phyloP scores from a whole-genome alignment of 2,113 vertebrate genomes.

The Poeciliopsis turrubarensis region DNA sequence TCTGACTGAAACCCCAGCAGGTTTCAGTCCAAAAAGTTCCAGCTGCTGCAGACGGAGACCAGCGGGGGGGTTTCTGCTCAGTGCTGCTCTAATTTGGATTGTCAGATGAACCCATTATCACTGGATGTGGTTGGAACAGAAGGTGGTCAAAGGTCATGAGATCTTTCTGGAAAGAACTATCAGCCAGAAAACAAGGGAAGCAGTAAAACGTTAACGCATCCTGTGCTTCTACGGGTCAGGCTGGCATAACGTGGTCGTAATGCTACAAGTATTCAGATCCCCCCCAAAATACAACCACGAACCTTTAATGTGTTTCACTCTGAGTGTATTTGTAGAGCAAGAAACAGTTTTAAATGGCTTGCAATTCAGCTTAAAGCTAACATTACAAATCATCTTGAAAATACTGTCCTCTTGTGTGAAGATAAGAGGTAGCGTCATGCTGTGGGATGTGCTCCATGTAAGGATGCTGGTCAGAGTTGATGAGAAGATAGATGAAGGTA shows the following conservation, averaged over 20 bases:
- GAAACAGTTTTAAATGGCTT: too few relatives aligned
- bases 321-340: too few relatives aligned
- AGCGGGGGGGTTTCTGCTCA: not conserved
- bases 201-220: not conserved
- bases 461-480: not conserved
- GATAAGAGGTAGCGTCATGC: not conserved
- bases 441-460: too few relatives aligned
- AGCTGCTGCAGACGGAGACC: not conserved
- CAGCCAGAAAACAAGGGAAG: not conserved
- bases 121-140: not conserved
- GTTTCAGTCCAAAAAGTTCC: constrained; percentile 31
- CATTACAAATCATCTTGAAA: not conserved
- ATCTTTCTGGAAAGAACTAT: not conserved
- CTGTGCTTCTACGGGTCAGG: not conserved
- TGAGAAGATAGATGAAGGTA: not conserved
- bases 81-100: constrained; percentile 4
- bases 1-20: constrained; percentile 26
- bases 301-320: too few relatives aligned
- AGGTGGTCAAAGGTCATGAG: not conserved
- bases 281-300: not conserved
- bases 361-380: too few relatives aligned
- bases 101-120: not conserved
- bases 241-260: not conserved
- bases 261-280: not conserved
- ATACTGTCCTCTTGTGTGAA: not conserved